Conservation (phyloP, 2,888 invertebrate species). For the Deroplatys truncata region DNA sequence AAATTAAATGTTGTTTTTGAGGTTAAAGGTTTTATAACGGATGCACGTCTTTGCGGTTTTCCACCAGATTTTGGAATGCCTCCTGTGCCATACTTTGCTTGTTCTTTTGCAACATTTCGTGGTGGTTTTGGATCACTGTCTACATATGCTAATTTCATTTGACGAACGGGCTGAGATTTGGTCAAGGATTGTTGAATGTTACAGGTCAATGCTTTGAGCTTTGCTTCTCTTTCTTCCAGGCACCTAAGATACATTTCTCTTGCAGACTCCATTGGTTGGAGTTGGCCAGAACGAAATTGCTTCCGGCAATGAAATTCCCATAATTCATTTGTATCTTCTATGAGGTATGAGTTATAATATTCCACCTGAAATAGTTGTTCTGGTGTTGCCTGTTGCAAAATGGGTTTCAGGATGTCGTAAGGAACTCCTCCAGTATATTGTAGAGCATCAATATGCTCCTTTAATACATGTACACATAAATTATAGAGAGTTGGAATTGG, state of each 20-base stretch:
- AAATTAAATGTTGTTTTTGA: too few species aligned
- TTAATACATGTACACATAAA: constrained; percentile 76
- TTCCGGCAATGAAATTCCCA: constrained; percentile 84
- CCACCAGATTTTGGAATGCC: neutral
- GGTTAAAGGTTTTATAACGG: too few species aligned
- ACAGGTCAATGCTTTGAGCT: constrained; percentile 72
- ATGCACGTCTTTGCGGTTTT: neutral
- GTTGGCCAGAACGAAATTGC: constrained; percentile 58
- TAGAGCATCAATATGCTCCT: constrained; percentile 89
- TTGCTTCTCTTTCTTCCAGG: constrained; percentile 78
- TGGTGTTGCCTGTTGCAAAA: constrained; percentile 81
- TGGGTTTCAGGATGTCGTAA: constrained; percentile 81
- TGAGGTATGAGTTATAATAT: constrained; percentile 84
- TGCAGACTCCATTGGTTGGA: constrained; percentile 84
- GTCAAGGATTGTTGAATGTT: constrained; percentile 77
- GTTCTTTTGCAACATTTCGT: constrained; percentile 73
- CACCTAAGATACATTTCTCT: constrained; percentile 86
- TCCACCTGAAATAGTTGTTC: constrained; percentile 81
- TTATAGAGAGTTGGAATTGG: constrained; percentile 75
- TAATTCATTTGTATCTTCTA: constrained; percentile 84
- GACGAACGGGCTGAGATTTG: constrained; percentile 73
- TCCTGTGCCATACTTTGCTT: neutral
- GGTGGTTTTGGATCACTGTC: constrained; percentile 89
- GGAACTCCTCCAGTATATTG: constrained; percentile 93
- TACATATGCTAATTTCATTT: constrained; percentile 86